Percentiles rank a stretch among this genome's conserved stretches.
Conservation (phyloP, 2,797 vertebrate genomes). For the Neosilurus hyrtlii region DNA sequence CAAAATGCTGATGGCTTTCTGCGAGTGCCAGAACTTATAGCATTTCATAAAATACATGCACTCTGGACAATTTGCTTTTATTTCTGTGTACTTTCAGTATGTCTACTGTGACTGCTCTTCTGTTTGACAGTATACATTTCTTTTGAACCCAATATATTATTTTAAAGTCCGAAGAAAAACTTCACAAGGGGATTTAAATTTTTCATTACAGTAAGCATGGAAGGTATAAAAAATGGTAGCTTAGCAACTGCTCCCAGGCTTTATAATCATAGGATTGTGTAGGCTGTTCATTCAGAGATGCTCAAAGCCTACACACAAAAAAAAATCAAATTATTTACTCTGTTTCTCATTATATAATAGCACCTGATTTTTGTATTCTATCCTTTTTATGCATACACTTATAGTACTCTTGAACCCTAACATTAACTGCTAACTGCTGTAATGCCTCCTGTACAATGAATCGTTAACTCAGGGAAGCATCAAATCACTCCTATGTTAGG, state of each 20-base stretch:
- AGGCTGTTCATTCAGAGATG: conserved; percentile 60
- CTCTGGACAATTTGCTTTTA: background rate
- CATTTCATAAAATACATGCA: conserved; percentile 26
- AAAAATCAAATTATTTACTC: conserved; percentile 38
- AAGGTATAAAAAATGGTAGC: conserved; percentile 74
- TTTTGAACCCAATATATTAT: conserved; percentile 58
- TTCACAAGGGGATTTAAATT: conserved; percentile 67
- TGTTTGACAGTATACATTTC: conserved; percentile 31
- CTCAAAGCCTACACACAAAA: conserved; percentile 53
- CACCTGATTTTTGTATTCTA: conserved; percentile 18
- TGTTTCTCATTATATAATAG: conserved; percentile 25
- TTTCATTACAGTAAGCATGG: conserved; percentile 73
- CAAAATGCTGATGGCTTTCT: background rate
- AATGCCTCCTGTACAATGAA: background rate
- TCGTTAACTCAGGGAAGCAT: background rate
- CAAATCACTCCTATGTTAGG: conserved; percentile 5
- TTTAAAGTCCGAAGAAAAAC: conserved; percentile 62
- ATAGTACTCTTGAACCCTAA: conserved; percentile 25
- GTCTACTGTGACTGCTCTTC: conserved; percentile 42
- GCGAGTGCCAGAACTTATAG: background rate
- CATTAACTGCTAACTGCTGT: background rate
- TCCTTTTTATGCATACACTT: background rate
- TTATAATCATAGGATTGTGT: conserved; percentile 64
- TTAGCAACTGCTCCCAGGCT: conserved; percentile 74
- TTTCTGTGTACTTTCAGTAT: conserved; percentile 8